Percentiles rank a stretch among this genome's conserved stretches.
These are phyloP conservation scores for Campoletis sonorensis DNA, from an alignment of 1,140 invertebrate species.

Conservation along the genomic window DNA sequence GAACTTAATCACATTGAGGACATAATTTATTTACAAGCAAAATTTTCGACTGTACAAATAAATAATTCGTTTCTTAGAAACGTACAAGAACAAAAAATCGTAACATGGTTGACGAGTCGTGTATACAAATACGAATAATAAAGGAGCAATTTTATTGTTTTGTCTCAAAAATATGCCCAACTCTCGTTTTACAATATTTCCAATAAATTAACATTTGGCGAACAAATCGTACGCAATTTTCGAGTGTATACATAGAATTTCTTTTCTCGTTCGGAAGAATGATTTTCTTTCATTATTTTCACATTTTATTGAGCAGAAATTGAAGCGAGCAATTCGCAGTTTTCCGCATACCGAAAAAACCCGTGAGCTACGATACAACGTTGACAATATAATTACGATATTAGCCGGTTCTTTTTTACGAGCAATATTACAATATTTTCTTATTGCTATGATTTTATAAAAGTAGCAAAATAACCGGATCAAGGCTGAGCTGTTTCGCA, in stretches of 20 bases:
- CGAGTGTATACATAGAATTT: not conserved
- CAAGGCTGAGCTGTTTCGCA: conserved; percentile 66
- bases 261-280: not conserved
- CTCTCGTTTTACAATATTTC: conserved; percentile 14
- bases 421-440: conserved; percentile 28
- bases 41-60: not conserved
- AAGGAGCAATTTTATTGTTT: not conserved
- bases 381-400: conserved; percentile 9
- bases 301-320: not conserved
- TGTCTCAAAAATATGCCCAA: not conserved
- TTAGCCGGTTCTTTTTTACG: not conserved
- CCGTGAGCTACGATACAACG: too few species aligned
- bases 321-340: conserved; percentile 3
- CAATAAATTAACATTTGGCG: not conserved
- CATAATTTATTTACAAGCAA: not conserved
- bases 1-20: not conserved
- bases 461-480: conserved; percentile 74
- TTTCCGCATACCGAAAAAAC: not conserved
- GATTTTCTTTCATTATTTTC: not conserved
- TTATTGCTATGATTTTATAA: conserved; percentile 65
- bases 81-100: not conserved
- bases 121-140: not conserved
- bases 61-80: not conserved
- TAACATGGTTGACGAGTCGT: not conserved
- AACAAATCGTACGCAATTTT: not conserved